A percentile compares a stretch with the other conserved stretches of the same genome.
Evolutionary conservation across 2,888 invertebrate genomes (phyloP).

Genomic region (Tortricodes alternella): DNA sequence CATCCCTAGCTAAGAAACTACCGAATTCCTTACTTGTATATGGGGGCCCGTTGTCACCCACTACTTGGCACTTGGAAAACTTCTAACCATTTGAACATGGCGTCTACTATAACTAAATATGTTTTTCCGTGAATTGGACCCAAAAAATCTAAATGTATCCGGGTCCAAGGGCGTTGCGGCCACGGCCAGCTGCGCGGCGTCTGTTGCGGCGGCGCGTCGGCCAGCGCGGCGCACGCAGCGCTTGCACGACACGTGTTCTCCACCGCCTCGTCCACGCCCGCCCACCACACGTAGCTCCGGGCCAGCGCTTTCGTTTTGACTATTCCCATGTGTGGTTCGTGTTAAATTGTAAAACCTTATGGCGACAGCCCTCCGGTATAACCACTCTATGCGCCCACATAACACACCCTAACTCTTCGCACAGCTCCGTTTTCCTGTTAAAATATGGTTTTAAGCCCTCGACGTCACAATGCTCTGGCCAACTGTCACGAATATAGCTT

Average conservation of each 20-base stretch:
- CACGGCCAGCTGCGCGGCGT: conserved; percentile 17
- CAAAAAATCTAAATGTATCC: conserved; percentile 16
- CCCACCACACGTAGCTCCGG: conserved; percentile 38
- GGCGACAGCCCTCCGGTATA: conserved; percentile 24
- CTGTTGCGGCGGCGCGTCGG: conserved; percentile 7
- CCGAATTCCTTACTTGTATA: not conserved
- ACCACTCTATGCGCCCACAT: conserved; percentile 36
- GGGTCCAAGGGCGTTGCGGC: not conserved
- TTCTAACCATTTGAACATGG: conserved; percentile 21
- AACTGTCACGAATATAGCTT: conserved; percentile 33
- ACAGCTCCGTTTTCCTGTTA: conserved; percentile 14
- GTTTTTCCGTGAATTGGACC: not conserved
- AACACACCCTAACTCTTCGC: conserved; percentile 28
- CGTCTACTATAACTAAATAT: conserved; percentile 11
- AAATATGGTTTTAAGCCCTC: conserved; percentile 33
- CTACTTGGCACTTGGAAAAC: not conserved
- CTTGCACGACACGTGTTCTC: conserved; percentile 11
- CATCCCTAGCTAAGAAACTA: not conserved
- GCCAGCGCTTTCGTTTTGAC: conserved; percentile 34
- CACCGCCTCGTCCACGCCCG: conserved; percentile 31
- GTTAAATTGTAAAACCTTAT: conserved; percentile 17
- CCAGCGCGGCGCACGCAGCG: conserved; percentile 5
- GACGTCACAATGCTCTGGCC: conserved; percentile 30
- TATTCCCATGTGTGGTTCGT: conserved; percentile 34
- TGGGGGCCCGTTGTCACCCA: not conserved